Evolutionary conservation across 2,797 vertebrate species (phyloP).

Genomic region (Bradypodion pumilum): DNA sequence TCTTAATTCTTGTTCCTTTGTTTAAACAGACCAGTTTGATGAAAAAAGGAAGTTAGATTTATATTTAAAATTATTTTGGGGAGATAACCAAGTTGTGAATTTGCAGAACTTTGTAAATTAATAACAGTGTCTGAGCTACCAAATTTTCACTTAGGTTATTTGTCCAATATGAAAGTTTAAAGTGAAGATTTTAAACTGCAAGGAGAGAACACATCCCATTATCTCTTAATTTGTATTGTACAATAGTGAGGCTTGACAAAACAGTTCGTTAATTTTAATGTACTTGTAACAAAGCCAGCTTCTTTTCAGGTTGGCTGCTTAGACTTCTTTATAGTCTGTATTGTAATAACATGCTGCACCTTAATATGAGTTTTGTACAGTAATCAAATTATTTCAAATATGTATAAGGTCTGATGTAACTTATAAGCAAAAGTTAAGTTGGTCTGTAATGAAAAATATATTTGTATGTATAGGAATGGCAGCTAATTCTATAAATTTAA

Average conservation of each 20-base stretch:
- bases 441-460: not conserved
- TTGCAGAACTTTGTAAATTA: not conserved
- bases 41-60: not conserved
- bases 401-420: conserved; percentile 46
- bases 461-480: conserved; percentile 8
- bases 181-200: conserved; percentile 15
- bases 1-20: not conserved
- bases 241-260: conserved; percentile 21
- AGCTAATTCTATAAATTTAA: conserved; percentile 15
- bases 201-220: not conserved
- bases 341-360: conserved; percentile 54
- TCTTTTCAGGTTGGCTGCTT: conserved; percentile 58
- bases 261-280: not conserved
- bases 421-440: conserved; percentile 44
- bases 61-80: not conserved
- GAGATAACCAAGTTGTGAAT: not conserved
- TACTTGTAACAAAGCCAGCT: conserved; percentile 51
- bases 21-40: not conserved
- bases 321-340: conserved; percentile 21
- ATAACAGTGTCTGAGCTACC: not conserved
- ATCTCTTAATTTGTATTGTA: not conserved
- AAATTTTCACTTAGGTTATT: not conserved
- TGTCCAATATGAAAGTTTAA: not conserved
- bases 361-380: conserved; percentile 60
- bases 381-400: conserved; percentile 42